These are phyloP conservation scores for Phaonia tiefii DNA, from an alignment of 2,888 invertebrate species.

Conservation along the genomic window DNA sequence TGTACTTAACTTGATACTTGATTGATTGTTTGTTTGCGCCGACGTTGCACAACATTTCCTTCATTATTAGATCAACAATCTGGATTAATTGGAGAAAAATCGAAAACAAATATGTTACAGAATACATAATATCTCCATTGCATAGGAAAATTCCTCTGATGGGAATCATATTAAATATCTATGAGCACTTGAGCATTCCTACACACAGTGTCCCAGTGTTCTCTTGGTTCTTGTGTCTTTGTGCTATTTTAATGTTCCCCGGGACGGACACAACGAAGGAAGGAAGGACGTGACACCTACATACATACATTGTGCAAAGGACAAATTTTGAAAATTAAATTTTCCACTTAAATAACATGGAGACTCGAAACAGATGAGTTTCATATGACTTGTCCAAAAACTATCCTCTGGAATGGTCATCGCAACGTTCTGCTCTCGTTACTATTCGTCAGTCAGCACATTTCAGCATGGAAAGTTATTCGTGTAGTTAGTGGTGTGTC, in stretches of 20 bases:
- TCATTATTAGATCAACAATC: conserved; percentile 21
- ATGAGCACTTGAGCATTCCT: no score
- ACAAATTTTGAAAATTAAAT: conserved; percentile 53
- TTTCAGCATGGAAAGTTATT: neutral
- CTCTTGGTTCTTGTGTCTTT: no score
- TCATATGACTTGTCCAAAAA: conserved; percentile 34
- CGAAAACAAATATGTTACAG: neutral
- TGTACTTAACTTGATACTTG: neutral
- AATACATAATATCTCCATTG: conserved; percentile 35
- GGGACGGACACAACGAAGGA: conserved; percentile 7
- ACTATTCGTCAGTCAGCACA: no score
- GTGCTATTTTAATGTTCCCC: no score
- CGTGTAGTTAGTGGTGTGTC: neutral
- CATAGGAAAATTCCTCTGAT: neutral
- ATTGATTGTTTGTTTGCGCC: neutral
- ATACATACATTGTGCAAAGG: neutral
- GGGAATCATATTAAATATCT: neutral
- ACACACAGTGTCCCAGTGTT: no score
- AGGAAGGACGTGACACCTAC: neutral
- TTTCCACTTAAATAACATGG: conserved; percentile 50
- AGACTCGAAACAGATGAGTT: neutral
- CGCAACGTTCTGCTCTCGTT: neutral
- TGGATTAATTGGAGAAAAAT: neutral
- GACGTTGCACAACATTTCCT: neutral
- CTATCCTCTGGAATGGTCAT: conserved; percentile 5